These are phyloP conservation scores for Scolopax mira DNA, from an alignment of 2,113 vertebrate species.

Conservation along the genomic window DNA sequence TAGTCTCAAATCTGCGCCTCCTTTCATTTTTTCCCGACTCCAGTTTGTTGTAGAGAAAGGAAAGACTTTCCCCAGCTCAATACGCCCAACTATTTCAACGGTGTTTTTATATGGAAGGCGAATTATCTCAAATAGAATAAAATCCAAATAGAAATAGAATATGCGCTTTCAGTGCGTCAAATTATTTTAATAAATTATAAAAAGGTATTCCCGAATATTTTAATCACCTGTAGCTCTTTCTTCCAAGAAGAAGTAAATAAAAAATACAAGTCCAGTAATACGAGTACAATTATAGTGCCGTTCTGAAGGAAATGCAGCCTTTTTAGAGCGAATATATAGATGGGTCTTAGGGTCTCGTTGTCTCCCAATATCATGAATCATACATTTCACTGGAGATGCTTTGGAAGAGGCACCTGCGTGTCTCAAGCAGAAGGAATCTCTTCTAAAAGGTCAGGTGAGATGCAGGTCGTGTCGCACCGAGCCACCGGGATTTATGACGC, in stretches of 20 bases:
- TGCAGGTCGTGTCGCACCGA: not conserved
- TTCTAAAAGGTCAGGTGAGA: not conserved
- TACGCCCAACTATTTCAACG: not conserved
- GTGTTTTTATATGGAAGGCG: not conserved
- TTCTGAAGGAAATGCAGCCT: not conserved
- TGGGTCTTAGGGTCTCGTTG: not conserved
- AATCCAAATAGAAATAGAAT: too few relatives aligned
- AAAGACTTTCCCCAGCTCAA: not conserved
- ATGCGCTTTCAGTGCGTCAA: not conserved
- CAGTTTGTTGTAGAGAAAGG: not conserved
- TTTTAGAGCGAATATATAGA: not conserved
- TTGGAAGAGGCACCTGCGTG: not conserved
- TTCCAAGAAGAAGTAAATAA: not conserved
- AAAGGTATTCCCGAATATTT: not conserved
- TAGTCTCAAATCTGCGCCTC: not conserved
- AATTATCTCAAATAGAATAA: not conserved
- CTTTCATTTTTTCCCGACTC: not conserved
- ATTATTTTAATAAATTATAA: not conserved
- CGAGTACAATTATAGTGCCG: accelerated
- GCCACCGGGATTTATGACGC: not conserved
- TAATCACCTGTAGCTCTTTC: not conserved
- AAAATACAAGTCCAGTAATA: not conserved
- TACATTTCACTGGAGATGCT: not conserved
- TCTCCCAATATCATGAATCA: accelerated
- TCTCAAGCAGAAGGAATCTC: not conserved